Conservation (phyloP, 2,888 invertebrate genomes). For the Sepiola atlantica region DNA sequence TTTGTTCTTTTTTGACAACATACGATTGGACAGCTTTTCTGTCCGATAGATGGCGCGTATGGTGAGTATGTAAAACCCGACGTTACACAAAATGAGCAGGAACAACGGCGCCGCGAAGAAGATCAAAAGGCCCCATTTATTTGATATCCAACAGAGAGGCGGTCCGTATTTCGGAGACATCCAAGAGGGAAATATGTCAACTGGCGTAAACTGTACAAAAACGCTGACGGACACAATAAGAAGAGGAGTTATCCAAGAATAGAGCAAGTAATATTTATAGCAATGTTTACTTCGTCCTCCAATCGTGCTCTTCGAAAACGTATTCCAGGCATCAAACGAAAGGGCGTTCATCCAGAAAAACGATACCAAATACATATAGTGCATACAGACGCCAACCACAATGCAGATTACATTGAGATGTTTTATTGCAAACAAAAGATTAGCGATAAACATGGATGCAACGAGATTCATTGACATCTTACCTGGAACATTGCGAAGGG, state of each 20-base stretch:
- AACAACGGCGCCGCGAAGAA: background rate
- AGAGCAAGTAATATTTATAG: background rate
- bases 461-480: constrained; percentile 78
- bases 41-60: constrained; percentile 15
- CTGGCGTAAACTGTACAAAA: background rate
- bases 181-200: background rate
- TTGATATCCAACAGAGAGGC: background rate
- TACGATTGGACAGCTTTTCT: background rate
- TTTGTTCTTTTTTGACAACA: constrained; percentile 17
- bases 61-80: background rate
- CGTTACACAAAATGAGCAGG: background rate
- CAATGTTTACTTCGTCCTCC: background rate
- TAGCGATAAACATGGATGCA: constrained; percentile 76
- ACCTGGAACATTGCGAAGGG: constrained; percentile 77
- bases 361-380: constrained; percentile 77
- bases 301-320: constrained; percentile 66
- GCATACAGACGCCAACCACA: constrained; percentile 75
- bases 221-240: background rate
- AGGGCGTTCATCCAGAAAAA: constrained; percentile 79
- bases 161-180: background rate
- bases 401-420: constrained; percentile 49
- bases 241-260: background rate
- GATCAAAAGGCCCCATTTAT: background rate
- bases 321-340: constrained; percentile 79
- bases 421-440: constrained; percentile 76